Percentiles rank a stretch among this genome's conserved stretches.
These are phyloP conservation scores for Aphodius sticticus DNA, from an alignment of 2,888 invertebrate genomes.

Conservation along the genomic window DNA sequence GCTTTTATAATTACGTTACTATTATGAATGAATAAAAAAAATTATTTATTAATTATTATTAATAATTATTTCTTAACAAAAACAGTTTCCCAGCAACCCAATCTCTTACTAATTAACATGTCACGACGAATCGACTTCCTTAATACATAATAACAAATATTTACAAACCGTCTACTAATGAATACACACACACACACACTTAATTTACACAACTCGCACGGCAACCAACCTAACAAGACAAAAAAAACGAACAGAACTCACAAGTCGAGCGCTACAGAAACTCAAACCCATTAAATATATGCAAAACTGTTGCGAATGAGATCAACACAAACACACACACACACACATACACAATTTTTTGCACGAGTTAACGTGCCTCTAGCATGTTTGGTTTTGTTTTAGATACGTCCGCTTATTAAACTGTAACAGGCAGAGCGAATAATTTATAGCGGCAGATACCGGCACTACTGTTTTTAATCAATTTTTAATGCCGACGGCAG, in stretches of 20 bases:
- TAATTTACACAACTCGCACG: neutral
- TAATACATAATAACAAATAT: neutral
- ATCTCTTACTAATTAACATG: neutral
- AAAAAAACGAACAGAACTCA: too few species aligned
- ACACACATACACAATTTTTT: constrained; percentile 20
- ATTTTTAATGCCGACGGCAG: constrained; percentile 28
- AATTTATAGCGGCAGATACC: constrained; percentile 33
- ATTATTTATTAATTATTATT: too few species aligned
- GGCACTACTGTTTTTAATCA: constrained; percentile 34
- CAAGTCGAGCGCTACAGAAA: neutral
- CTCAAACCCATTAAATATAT: constrained; percentile 16
- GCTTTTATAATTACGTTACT: too few species aligned
- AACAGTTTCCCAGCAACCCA: too few species aligned
- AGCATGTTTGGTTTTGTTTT: constrained; percentile 31
- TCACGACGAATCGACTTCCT: neutral
- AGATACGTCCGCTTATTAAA: constrained; percentile 17
- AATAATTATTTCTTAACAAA: too few species aligned
- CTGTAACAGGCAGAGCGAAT: constrained; percentile 19
- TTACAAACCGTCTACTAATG: neutral
- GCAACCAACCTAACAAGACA: neutral
- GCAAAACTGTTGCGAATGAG: constrained; percentile 12
- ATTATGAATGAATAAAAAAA: too few species aligned
- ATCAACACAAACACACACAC: too few species aligned
- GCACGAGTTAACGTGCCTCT: constrained; percentile 27
- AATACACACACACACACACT: neutral